These are phyloP conservation scores for Tympanuchus pallidicinctus DNA, from an alignment of 2,113 vertebrate genomes.

Conservation along the genomic window DNA sequence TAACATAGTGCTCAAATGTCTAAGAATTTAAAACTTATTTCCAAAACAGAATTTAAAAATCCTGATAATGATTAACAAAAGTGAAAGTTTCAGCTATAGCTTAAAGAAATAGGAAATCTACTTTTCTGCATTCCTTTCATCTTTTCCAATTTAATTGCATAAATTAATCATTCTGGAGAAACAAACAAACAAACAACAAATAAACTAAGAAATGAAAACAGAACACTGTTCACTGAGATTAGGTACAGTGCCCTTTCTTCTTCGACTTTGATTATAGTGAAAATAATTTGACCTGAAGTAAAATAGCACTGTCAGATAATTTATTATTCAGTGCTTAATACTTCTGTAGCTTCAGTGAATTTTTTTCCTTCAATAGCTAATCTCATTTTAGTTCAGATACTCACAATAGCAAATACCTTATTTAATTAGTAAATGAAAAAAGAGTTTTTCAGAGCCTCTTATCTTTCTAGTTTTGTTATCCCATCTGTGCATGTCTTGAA, in stretches of 20 bases:
- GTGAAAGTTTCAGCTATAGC: neutral
- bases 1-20: neutral
- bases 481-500: constrained; percentile 67
- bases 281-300: constrained; percentile 55
- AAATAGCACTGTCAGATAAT: constrained; percentile 59
- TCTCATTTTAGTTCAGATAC: constrained; percentile 63
- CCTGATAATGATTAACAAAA: neutral
- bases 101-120: neutral
- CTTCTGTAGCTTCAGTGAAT: constrained; percentile 10
- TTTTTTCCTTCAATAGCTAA: constrained; percentile 62
- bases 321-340: constrained; percentile 49
- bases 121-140: neutral
- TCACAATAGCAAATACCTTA: constrained; percentile 63
- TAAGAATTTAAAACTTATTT: neutral
- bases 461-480: constrained; percentile 72
- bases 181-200: neutral
- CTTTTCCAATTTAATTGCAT: neutral
- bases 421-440: constrained; percentile 76
- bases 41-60: neutral
- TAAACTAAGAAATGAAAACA: neutral
- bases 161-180: neutral
- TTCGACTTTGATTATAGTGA: constrained; percentile 10
- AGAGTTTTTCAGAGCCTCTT: constrained; percentile 65
- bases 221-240: neutral
- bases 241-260: neutral